Evolutionary conservation across 37 sponge, comb jelly and placozoan genomes (phyloP).

Genomic region (Agelas oroides): DNA sequence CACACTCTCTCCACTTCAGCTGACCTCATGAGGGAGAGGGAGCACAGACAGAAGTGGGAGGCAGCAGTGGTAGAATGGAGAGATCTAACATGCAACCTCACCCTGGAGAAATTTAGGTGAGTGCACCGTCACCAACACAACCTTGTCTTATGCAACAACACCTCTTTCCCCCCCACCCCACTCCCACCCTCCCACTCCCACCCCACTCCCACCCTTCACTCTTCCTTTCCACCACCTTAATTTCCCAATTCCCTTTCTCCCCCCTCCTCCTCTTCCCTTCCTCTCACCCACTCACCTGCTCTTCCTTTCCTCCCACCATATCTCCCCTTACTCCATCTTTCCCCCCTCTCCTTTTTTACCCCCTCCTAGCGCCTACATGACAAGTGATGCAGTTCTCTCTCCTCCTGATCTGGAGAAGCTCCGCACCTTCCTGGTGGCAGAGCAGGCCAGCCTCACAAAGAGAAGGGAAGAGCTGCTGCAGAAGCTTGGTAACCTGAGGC

Average conservation of each 20-base stretch:
- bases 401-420: constrained; percentile 34
- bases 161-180: no score
- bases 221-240: neutral
- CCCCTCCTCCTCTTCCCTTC: no score
- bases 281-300: neutral
- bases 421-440: constrained; percentile 14
- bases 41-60: constrained; percentile 31
- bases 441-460: constrained; percentile 3
- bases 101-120: constrained; percentile 42
- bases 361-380: constrained; percentile 31
- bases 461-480: constrained; percentile 16
- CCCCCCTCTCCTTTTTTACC: no score
- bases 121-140: neutral
- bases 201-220: neutral
- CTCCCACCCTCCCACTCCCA: no score
- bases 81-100: constrained; percentile 18
- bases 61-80: constrained; percentile 38
- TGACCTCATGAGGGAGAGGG: constrained; percentile 32
- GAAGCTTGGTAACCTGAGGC: constrained; percentile 22
- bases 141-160: no score
- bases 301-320: no score
- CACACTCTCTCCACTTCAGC: constrained; percentile 18
- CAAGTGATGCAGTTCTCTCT: constrained; percentile 14
- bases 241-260: no score
- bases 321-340: no score